Evolutionary conservation across 1,140 invertebrate species (phyloP).

Genomic region (Pemphigus obesinymphae): DNA sequence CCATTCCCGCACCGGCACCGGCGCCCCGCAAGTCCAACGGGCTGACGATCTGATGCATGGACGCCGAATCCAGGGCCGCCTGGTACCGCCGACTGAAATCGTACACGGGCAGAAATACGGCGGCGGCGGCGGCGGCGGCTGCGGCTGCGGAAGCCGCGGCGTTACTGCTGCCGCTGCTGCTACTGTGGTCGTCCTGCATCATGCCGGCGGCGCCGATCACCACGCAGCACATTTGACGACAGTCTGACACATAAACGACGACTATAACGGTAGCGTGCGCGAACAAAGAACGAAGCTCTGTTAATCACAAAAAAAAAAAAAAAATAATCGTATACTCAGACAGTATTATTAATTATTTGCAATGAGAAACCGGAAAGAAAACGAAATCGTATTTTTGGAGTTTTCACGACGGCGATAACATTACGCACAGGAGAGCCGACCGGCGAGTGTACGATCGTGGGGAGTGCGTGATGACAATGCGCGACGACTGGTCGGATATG

Average conservation of each 20-base stretch:
- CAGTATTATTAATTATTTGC: no score
- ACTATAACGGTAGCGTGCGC: not conserved
- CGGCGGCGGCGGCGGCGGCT: not conserved
- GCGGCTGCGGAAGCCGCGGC: not conserved
- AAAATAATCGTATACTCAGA: no score
- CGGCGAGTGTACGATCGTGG: not conserved
- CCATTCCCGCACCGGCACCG: conserved; percentile 14
- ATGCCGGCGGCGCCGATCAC: conserved; percentile 31
- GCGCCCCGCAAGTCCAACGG: conserved; percentile 45
- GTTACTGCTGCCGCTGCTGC: not conserved
- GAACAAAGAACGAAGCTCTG: not conserved
- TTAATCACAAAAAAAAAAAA: no score
- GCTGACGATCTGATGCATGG: conserved; percentile 33
- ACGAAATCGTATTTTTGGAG: no score
- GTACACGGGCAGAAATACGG: conserved; percentile 20
- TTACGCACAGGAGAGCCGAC: not conserved
- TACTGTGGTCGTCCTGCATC: not conserved
- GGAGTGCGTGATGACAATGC: not conserved
- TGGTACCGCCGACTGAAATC: conserved; percentile 27
- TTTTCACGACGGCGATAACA: no score
- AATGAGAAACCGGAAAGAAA: not conserved
- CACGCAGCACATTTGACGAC: conserved; percentile 37
- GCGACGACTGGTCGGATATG: not conserved
- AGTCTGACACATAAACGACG: not conserved
- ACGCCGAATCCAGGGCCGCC: not conserved